Evolutionary conservation across 2,888 invertebrate species (phyloP), one percentile per base, ranked within the genome.

Genomic region (Chrysotoxum bicinctum): DNA sequence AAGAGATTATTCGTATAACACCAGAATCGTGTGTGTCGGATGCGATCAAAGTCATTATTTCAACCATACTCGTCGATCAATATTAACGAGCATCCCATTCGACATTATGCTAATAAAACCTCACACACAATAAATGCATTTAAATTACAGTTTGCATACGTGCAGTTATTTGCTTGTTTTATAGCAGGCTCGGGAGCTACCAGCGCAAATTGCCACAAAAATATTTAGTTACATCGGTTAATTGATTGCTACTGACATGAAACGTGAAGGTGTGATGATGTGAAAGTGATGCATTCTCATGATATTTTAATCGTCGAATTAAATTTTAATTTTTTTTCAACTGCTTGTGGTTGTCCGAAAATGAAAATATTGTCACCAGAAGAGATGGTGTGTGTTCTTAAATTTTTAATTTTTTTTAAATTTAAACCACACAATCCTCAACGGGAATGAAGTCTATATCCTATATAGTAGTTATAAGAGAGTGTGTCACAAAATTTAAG

Each of bases 41-140:
- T 72, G 37, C 43, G 70, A 84, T 79, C 84, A 79, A 84, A 84
- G 84, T 48, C 56, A 54, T 60, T 72, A 66, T 30, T 30, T 19
- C 16, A 72, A 54, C 66, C 66, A 37, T 50, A 6, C 52, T 56
- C 43, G 66, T 50, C 35, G 75, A 84, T 84, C 79, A 79, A 84
- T 84, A 79, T 76, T 72, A 76, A 84, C 75, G 79, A 84, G 79
- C 66, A 75, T 72, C 79, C 66, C 72, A 84, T 79, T 70, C 35
- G 58, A 56, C 40, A 52, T 66, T 50, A 79, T 79, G 79, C 75
- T 76, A 79, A 84, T 79, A 75, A 84, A 58, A 75, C 60, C 70
- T 72, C 60, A 72, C 79, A 79, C 84, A 84, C 84, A 79, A 75
- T 76, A 79, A 84, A 79, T 84, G 75, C 84, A 84, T 84, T 84